Evolutionary conservation across 2,113 vertebrate genomes (phyloP).

Genomic region (Polyodon spathula): DNA sequence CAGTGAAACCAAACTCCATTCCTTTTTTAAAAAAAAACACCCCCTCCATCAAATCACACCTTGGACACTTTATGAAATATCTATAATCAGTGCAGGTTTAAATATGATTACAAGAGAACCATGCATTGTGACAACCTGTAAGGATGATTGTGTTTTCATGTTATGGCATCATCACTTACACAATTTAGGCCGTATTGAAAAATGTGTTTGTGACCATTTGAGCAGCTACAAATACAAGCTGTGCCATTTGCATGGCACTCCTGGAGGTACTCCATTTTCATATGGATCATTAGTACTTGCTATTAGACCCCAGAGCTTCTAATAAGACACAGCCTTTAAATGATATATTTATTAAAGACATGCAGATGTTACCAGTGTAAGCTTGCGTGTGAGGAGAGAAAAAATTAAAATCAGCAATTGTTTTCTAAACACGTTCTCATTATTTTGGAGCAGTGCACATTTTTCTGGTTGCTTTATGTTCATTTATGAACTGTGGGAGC

Average conservation of each 20-base stretch:
- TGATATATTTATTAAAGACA: conserved; percentile 19
- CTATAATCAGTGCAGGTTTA: too few species aligned
- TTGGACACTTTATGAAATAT: too few species aligned
- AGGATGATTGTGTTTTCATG: too few species aligned
- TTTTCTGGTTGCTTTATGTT: conserved; percentile 7
- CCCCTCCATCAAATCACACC: too few species aligned
- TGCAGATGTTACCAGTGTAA: conserved; percentile 16
- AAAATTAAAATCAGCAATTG: conserved; percentile 5
- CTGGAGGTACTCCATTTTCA: conserved; percentile 26
- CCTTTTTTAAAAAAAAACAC: too few species aligned
- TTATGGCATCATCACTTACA: too few species aligned
- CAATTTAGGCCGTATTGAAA: too few species aligned
- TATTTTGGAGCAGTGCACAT: conserved; percentile 2
- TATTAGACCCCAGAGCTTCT: conserved; percentile 28
- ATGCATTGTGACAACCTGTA: too few species aligned
- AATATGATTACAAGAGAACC: too few species aligned
- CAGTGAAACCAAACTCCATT: too few species aligned
- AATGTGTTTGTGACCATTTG: not conserved
- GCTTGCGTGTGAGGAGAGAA: not conserved
- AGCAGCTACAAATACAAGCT: conserved; percentile 13
- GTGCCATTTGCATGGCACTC: conserved; percentile 25
- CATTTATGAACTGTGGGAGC: conserved; percentile 14
- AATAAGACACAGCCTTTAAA: conserved; percentile 27
- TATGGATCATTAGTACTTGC: conserved; percentile 33
- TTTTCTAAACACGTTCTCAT: conserved; percentile 7